Conservation (phyloP, 2,797 vertebrate genomes). For the Crocodylus rhombifer region DNA sequence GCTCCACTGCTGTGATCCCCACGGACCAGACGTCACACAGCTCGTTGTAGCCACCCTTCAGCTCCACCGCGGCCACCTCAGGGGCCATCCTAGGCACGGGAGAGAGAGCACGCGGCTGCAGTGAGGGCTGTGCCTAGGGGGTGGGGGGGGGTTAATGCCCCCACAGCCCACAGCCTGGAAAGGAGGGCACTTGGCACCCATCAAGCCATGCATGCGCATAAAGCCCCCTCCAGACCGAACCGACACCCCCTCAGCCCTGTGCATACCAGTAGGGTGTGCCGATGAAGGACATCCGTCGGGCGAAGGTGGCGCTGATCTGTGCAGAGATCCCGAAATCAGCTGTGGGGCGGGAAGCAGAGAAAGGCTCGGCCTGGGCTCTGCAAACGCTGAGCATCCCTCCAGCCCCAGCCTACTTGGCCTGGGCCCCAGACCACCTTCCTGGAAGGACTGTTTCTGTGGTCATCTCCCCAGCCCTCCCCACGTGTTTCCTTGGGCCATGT, state of each 20-base stretch:
- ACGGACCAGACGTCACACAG: slow-evolving; percentile 94
- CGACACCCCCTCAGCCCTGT: neutral
- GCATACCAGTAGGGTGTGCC: slow-evolving; percentile 94
- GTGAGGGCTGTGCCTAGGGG: too few species aligned
- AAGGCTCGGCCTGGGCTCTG: neutral
- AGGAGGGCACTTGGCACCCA: neutral
- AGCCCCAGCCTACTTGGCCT: neutral
- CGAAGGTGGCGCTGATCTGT: slow-evolving; percentile 92
- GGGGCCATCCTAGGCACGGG: slow-evolving; percentile 90
- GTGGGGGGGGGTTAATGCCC: too few species aligned
- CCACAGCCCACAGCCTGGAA: too few species aligned
- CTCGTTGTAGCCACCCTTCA: slow-evolving; percentile 93
- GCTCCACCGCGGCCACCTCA: slow-evolving; percentile 92
- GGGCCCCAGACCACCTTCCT: neutral
- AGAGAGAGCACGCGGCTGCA: neutral
- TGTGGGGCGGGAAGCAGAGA: slow-evolving; percentile 41
- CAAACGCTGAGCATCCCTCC: neutral
- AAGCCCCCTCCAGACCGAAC: too few species aligned
- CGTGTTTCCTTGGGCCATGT: too few species aligned
- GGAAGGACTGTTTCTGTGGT: too few species aligned
- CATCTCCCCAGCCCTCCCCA: neutral
- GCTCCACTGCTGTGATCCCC: slow-evolving; percentile 93
- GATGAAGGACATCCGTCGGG: slow-evolving; percentile 92
- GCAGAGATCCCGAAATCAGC: slow-evolving; percentile 95
- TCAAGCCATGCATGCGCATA: neutral